A percentile compares a stretch with the other conserved stretches of the same genome.
Conservation (phyloP, 2,888 invertebrate genomes). For the Ptilodon capucinus region DNA sequence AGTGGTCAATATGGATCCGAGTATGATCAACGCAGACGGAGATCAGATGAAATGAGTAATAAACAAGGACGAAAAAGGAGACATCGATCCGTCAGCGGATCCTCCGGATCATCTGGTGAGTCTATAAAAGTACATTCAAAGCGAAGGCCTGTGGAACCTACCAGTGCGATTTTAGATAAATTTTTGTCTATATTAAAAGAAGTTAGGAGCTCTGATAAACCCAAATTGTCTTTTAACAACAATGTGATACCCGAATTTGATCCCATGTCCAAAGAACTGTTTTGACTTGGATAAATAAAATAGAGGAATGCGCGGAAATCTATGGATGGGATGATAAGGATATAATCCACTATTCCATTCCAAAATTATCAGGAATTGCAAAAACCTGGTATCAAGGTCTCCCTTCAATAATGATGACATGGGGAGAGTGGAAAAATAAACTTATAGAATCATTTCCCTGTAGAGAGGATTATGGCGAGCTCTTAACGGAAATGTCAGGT, state of each 20-base stretch:
- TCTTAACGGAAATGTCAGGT: background rate
- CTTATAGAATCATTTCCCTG: background rate
- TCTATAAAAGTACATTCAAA: too few relatives aligned
- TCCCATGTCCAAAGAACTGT: background rate
- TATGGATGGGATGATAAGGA: background rate
- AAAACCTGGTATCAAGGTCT: background rate
- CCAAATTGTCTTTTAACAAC: conserved; percentile 3
- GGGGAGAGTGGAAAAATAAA: background rate
- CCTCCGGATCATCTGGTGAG: too few relatives aligned
- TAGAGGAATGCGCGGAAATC: background rate
- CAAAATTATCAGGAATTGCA: background rate
- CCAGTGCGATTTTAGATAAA: too few relatives aligned
- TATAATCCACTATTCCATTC: background rate
- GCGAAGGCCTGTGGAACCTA: too few relatives aligned
- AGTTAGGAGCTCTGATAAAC: background rate
- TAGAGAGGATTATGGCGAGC: background rate
- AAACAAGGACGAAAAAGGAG: too few relatives aligned
- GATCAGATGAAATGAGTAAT: too few relatives aligned
- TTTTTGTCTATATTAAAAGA: too few relatives aligned
- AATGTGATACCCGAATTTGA: background rate
- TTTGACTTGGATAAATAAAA: background rate
- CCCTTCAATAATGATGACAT: background rate
- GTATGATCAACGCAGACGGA: too few relatives aligned
- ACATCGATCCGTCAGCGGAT: too few relatives aligned
- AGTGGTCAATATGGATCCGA: too few relatives aligned